A percentile compares a stretch with the other conserved stretches of the same genome.
phyloP scores from a whole-genome alignment of 2,888 invertebrate genomes.

The Imbricaverruca yamaguchii region DNA sequence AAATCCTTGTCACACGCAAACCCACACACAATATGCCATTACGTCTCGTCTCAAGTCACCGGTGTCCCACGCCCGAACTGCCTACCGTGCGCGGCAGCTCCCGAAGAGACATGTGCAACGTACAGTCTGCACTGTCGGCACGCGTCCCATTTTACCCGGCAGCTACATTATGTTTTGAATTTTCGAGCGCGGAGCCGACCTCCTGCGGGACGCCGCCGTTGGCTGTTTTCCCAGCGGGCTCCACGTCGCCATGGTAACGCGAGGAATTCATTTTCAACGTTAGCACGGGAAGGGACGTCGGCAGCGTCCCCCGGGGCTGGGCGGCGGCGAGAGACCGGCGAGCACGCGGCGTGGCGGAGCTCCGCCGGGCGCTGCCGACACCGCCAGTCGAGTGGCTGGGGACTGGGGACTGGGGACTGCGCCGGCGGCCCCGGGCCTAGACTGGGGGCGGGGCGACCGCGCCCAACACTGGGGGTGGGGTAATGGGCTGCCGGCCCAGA shows the following conservation, averaged over 20 bases:
- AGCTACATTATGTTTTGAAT: constrained; percentile 17
- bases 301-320: neutral
- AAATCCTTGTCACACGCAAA: too few species aligned
- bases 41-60: too few species aligned
- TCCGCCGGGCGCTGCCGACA: neutral
- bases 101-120: too few species aligned
- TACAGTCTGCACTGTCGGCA: too few species aligned
- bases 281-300: constrained; percentile 20
- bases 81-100: too few species aligned
- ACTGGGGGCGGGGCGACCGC: neutral
- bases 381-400: neutral
- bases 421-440: neutral
- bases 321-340: neutral
- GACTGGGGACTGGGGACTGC: neutral
- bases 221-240: neutral
- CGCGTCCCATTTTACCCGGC: neutral
- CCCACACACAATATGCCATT: too few species aligned
- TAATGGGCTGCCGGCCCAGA: neutral
- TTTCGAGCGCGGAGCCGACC: neutral
- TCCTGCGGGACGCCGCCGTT: neutral
- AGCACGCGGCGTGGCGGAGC: neutral
- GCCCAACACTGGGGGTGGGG: neutral
- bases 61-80: too few species aligned
- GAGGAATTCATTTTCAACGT: constrained; percentile 20
- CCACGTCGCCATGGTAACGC: constrained; percentile 3